Base-by-base conservation (phyloP, 2,797 vertebrate genomes). In the Sebastes dallii region DNA sequence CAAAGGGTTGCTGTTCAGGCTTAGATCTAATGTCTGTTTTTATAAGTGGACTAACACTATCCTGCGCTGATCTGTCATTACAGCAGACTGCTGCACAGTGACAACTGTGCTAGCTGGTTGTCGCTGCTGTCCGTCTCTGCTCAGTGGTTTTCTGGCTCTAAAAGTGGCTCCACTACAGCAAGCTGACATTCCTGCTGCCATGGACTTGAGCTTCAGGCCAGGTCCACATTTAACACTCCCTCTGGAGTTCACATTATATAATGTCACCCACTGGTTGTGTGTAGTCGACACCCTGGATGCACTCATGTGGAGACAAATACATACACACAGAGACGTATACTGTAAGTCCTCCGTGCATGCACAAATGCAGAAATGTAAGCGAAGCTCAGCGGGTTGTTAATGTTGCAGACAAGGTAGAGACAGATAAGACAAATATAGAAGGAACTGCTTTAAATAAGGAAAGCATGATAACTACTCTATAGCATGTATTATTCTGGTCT, bases 151-250 rank as follows among this genome's bases (percentile, higher is more conserved):
- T 81, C 80, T 80, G 82, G 68, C 85, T 86, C 79, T 81, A 72
- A 64, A 88, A 73, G 79, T 88, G 86, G 88, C 86, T 81, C 54
- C 70, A 3, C 68, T 89, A 84, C 82, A 86, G 71, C 81, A 72
- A 39, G 54, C 84, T 79, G 83, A 74, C 85, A 86, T 93, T 90
- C 84, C 82, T 83, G 75, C 72, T 60, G 72, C 75, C 67, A 25
- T 46, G 18, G 70, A 77, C 70, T 42, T 56, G 54, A 88, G 80
- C 84, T 75, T 12, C 73, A 30, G 80, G 86, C 77, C 77, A 18
- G 78, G 77, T 90, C 85, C 91, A 72, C 83, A 90, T 91, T 89
- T 93, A 90, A 87, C 86, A 20, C 72, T 80, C 87, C 82, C 77
- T 62, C 72, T 61, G 82, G 85, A 80, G 58, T 70, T 82, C 78